Conservation (phyloP, 2,113 vertebrate genomes). For the Otolemur garnettii region DNA sequence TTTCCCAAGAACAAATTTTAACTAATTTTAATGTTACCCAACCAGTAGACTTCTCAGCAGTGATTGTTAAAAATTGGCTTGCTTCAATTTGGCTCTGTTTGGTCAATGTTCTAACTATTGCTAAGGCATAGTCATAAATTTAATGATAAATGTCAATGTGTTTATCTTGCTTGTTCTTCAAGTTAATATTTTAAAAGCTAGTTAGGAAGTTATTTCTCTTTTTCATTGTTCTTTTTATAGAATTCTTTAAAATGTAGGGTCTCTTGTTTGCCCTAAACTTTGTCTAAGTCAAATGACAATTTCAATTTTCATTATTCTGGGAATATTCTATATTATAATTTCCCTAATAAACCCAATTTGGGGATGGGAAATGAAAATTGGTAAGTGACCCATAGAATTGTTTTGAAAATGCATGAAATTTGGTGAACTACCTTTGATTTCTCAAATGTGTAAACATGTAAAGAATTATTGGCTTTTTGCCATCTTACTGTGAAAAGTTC, state of each 20-base stretch:
- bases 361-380: slow-evolving; percentile 15
- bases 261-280: background rate
- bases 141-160: background rate
- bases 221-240: background rate
- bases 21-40: background rate
- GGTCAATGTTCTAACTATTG: background rate
- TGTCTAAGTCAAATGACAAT: background rate
- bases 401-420: slow-evolving; percentile 57
- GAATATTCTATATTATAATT: background rate
- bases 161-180: background rate
- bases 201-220: background rate
- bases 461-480: slow-evolving; percentile 46
- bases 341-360: background rate
- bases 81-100: background rate
- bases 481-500: slow-evolving; percentile 8
- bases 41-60: background rate
- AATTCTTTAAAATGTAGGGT: background rate
- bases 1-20: background rate
- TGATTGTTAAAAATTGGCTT: background rate
- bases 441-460: slow-evolving; percentile 12
- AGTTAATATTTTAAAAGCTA: slow-evolving; percentile 15
- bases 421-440: slow-evolving; percentile 13
- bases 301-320: slow-evolving; percentile 10
- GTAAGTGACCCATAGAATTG: background rate
- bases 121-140: background rate